Conservation (phyloP, 2,888 invertebrate species). For the Leptinotarsa haldemani region DNA sequence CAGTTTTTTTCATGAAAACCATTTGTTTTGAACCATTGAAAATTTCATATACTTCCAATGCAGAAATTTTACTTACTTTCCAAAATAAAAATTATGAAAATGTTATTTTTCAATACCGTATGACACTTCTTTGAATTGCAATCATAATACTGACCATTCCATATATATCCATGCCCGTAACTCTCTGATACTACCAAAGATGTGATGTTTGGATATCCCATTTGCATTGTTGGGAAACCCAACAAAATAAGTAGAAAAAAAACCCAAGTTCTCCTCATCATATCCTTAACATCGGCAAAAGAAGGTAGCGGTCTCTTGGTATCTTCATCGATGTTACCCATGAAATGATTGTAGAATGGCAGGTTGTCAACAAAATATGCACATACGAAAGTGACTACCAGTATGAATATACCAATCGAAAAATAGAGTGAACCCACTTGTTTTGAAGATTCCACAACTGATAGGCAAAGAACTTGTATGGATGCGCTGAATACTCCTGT, state of each 20-base stretch:
- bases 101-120: too few species aligned
- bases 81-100: too few species aligned
- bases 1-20: too few species aligned
- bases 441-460: not conserved
- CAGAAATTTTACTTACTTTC: too few species aligned
- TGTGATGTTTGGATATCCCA: not conserved
- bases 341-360: not conserved
- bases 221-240: not conserved
- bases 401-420: not conserved
- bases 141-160: not conserved
- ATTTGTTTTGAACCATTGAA: too few species aligned
- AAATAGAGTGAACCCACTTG: not conserved
- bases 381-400: not conserved
- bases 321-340: not conserved
- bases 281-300: not conserved
- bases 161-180: not conserved
- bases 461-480: not conserved
- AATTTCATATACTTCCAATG: too few species aligned
- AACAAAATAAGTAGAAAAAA: not conserved
- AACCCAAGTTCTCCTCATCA: not conserved
- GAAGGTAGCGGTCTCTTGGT: not conserved
- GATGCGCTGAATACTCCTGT: not conserved
- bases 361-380: not conserved
- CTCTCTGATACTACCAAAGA: not conserved
- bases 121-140: not conserved